phyloP scores from a whole-genome alignment of 2,113 vertebrate genomes.

The Myocastor coypus region DNA sequence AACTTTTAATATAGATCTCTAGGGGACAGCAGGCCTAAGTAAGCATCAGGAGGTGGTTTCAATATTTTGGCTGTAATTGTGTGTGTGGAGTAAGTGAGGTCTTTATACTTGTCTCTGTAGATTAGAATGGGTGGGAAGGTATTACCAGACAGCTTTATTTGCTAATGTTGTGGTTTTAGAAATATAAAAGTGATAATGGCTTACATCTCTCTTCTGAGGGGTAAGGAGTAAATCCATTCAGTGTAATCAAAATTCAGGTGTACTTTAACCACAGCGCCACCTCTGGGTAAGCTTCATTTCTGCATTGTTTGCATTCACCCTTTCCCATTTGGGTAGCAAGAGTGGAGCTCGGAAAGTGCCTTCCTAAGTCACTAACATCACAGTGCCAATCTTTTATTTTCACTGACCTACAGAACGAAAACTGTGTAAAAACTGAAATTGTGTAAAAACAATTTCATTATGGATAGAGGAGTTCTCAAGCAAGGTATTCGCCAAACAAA shows the following conservation, averaged over 20 bases:
- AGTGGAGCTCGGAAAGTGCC: background rate
- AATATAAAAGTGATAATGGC: conserved; percentile 66
- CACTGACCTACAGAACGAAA: background rate
- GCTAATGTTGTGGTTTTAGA: conserved; percentile 34
- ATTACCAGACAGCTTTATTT: conserved; percentile 50
- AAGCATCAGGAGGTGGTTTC: background rate
- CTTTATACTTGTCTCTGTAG: background rate
- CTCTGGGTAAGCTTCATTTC: conserved; percentile 85
- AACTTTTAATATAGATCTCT: conserved; percentile 42
- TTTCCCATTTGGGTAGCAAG: background rate
- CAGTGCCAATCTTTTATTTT: conserved; percentile 3
- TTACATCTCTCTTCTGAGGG: conserved; percentile 62
- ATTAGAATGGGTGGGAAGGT: conserved; percentile 30
- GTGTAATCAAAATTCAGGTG: conserved; percentile 80
- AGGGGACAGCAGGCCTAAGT: background rate
- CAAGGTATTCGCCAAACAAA: conserved; percentile 22
- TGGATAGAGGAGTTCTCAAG: background rate
- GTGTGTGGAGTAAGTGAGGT: background rate
- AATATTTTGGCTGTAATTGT: background rate
- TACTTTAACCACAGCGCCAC: conserved; percentile 88
- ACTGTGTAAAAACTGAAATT: background rate
- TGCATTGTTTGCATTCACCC: conserved; percentile 67
- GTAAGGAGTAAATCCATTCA: conserved; percentile 52
- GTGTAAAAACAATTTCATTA: background rate
- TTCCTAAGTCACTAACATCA: background rate